phyloP scores from a whole-genome alignment of 2,113 vertebrate genomes.

The Diphyllodes magnificus region DNA sequence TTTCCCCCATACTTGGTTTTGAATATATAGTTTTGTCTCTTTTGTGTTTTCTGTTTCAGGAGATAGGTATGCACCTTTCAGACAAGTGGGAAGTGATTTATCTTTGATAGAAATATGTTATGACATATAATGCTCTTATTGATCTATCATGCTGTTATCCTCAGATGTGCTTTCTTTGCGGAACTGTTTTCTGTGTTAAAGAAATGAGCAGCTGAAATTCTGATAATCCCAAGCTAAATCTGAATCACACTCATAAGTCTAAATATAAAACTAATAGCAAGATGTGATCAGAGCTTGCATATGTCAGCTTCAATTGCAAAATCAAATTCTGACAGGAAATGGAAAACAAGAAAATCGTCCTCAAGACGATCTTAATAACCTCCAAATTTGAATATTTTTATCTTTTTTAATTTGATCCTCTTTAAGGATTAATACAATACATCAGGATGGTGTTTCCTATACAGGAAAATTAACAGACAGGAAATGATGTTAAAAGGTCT shows the following conservation, averaged over 20 bases:
- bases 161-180: not conserved
- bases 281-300: not conserved
- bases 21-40: not conserved
- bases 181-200: not conserved
- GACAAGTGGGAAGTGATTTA: not conserved
- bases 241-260: not conserved
- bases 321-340: conserved; percentile 37
- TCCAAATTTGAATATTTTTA: not conserved
- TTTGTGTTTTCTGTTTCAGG: not conserved
- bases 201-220: conserved; percentile 36
- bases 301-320: conserved; percentile 12
- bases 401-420: not conserved
- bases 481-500: conserved; percentile 7
- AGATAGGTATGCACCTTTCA: not conserved
- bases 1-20: not conserved
- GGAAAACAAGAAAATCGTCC: conserved; percentile 1
- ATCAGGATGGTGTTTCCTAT: not conserved
- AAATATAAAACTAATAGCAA: conserved; percentile 19
- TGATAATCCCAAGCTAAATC: not conserved
- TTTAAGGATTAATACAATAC: conserved; percentile 24
- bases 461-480: not conserved
- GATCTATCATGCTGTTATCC: not conserved
- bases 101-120: not conserved
- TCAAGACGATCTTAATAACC: not conserved
- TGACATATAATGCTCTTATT: not conserved